Base-by-base conservation (phyloP, 2,113 vertebrate genomes). In the Hippopotamus amphibius region DNA sequence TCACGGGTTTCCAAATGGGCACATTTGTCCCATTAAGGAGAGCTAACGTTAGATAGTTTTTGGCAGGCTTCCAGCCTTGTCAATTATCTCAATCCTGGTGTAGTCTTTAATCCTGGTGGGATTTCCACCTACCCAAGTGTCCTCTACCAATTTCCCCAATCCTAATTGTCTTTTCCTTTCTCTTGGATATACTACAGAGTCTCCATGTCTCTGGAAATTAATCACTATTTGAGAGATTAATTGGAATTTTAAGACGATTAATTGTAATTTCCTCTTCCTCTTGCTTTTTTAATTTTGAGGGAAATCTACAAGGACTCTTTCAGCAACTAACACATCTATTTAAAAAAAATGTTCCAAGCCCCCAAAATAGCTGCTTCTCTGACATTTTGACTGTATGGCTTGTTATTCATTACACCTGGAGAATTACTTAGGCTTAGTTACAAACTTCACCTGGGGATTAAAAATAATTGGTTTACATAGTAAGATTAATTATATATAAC, bases 191-290 rank as follows among this genome's bases (percentile, higher is more conserved):
- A 82, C 91, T 48, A 59, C 91, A 66, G 96, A 66, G 28, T 97
- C 90, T 95, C 82, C 1, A 0, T 61, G 95, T 97, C 97, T 98
- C 97, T 98, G 74, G 97, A 97, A 98, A 98, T 97, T 97, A 98
- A 98, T 97, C 97, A 98, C 97, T 97, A 97, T 96, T 97, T 89
- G 96, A 97, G 96, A 95, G 97, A 98, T 97, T 97, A 97, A 97
- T 97, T 97, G 97, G 97, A 97, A 97, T 95, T 92, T 97, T 74
- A 92, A 96, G 89, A 92, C 69, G 95, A 96, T 97, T 97, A 95
- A 97, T 96, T 97, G 96, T 96, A 95, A 97, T 97, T 96, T 97
- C 95, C 90, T 97, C 83, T 97, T 97, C 66, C 50, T 86, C 92
- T 93, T 71, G 55, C 82, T 72, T 96, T 98, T 96, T 97, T 82